Evolutionary conservation across 2,113 vertebrate genomes (phyloP).

Genomic region (Tringa solitaria): DNA sequence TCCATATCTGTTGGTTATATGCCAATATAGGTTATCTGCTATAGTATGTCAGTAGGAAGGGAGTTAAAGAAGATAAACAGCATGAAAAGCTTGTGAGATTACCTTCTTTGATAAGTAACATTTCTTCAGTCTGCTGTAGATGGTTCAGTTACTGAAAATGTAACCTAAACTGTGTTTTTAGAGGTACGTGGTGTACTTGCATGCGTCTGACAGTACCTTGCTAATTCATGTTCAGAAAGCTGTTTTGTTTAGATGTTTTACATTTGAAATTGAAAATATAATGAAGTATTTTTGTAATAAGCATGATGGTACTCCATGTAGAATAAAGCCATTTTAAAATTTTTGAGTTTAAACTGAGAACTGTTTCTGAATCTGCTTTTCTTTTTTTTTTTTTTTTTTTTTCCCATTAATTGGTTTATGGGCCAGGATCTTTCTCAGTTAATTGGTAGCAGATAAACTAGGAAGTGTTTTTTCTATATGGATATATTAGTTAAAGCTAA

Average conservation of each 20-base stretch:
- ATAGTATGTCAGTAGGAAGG: neutral
- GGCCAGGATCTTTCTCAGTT: neutral
- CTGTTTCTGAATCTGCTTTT: neutral
- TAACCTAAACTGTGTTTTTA: neutral
- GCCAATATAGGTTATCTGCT: neutral
- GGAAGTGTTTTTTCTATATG: neutral
- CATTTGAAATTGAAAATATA: neutral
- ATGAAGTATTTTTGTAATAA: neutral
- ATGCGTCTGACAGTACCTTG: neutral
- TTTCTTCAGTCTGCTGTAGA: neutral
- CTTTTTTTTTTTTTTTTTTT: neutral
- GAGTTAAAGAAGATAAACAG: neutral
- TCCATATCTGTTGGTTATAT: neutral
- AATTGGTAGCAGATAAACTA: neutral
- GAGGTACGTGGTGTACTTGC: neutral
- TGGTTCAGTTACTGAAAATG: neutral
- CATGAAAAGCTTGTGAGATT: neutral
- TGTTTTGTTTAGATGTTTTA: neutral
- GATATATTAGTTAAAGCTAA: neutral
- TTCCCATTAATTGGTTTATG: neutral
- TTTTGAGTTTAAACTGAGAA: neutral
- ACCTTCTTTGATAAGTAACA: neutral
- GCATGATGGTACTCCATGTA: neutral
- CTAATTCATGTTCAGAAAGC: neutral
- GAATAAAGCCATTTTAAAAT: neutral